Percentiles rank a stretch among this genome's conserved stretches.
Evolutionary conservation across 1,140 invertebrate genomes (phyloP).

Genomic region (Penaeus indicus): DNA sequence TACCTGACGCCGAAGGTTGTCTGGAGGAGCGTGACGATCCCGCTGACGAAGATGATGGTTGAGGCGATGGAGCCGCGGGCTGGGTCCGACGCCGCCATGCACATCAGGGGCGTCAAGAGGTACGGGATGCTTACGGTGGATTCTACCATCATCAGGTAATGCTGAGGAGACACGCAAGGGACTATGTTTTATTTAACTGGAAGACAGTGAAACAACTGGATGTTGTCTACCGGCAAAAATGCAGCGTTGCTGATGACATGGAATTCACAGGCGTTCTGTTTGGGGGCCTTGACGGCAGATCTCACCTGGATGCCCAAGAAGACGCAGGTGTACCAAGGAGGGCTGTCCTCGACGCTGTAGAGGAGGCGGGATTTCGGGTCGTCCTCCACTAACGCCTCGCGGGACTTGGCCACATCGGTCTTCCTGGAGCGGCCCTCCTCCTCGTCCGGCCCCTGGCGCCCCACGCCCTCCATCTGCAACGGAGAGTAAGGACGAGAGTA

Average conservation of each 20-base stretch:
- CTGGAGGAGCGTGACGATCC: slow-evolving; percentile 85
- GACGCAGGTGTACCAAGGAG: slow-evolving; percentile 86
- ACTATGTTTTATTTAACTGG: not conserved
- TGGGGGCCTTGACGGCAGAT: no score
- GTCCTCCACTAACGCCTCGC: slow-evolving; percentile 23
- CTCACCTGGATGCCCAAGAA: slow-evolving; percentile 86
- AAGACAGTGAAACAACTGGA: not conserved
- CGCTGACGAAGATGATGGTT: slow-evolving; percentile 76
- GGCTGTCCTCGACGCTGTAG: slow-evolving; percentile 85
- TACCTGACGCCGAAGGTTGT: slow-evolving; percentile 85
- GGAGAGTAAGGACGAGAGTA: not conserved
- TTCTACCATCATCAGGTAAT: slow-evolving; percentile 90
- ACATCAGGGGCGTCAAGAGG: slow-evolving; percentile 83
- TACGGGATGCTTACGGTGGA: slow-evolving; percentile 88
- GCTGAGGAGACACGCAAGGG: slow-evolving; percentile 73
- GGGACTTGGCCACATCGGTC: slow-evolving; percentile 5
- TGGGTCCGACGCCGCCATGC: slow-evolving; percentile 84
- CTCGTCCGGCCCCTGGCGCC: not conserved
- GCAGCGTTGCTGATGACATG: no score
- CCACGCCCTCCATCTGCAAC: slow-evolving; percentile 35
- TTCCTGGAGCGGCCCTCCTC: not conserved
- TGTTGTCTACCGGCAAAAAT: not conserved
- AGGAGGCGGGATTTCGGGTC: not conserved
- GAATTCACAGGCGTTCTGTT: not conserved
- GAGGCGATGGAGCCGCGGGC: slow-evolving; percentile 82